These are phyloP conservation scores for Pilophorus perplexus DNA, from an alignment of 2,888 invertebrate genomes.

Conservation along the genomic window DNA sequence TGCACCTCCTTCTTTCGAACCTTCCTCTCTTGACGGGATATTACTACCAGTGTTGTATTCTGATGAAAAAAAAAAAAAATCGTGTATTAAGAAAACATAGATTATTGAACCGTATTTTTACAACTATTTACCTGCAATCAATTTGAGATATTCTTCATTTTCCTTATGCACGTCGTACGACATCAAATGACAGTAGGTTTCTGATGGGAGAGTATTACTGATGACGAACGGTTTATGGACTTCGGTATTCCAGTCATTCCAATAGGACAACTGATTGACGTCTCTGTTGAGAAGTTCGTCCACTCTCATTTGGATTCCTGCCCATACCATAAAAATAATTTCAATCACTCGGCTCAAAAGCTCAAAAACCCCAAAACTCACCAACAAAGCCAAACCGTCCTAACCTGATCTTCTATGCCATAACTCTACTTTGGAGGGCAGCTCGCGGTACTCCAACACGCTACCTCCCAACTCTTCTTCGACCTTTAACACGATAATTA, in stretches of 20 bases:
- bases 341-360: neutral
- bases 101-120: neutral
- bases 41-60: neutral
- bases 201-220: slow-evolving; percentile 56
- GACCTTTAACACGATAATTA: slow-evolving; percentile 41
- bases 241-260: slow-evolving; percentile 50
- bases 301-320: slow-evolving; percentile 33
- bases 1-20: neutral
- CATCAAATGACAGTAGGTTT: slow-evolving; percentile 55
- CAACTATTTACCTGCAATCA: slow-evolving; percentile 1
- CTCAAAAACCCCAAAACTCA: neutral
- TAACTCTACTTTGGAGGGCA: slow-evolving; percentile 39
- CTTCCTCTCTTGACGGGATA: no score
- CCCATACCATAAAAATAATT: neutral
- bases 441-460: slow-evolving; percentile 37
- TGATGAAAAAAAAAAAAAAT: neutral
- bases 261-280: slow-evolving; percentile 40
- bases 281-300: slow-evolving; percentile 43
- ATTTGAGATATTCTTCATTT: slow-evolving; percentile 11
- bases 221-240: slow-evolving; percentile 55
- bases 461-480: slow-evolving; percentile 39
- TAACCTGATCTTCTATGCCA: slow-evolving; percentile 45
- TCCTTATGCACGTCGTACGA: slow-evolving; percentile 48
- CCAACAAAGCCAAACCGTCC: neutral
- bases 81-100: neutral